Evolutionary conservation across 2,797 vertebrate species (phyloP), one percentile per base, ranked within the genome.

Genomic region (Coluber constrictor): DNA sequence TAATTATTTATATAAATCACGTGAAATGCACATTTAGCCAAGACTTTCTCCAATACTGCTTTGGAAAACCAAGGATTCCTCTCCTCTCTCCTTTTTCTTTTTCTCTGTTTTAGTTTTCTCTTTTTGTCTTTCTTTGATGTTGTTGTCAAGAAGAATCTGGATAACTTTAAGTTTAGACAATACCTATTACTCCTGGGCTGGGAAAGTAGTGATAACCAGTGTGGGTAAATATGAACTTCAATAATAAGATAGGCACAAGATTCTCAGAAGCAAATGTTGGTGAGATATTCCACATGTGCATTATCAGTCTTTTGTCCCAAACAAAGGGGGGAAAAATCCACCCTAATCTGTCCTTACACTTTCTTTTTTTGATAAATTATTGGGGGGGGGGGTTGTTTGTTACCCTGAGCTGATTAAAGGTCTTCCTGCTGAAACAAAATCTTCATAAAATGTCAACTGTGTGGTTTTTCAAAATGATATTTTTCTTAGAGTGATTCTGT

Each of bases 361-460:
- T 91, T 95, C 94, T 96, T 96, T 92, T 55, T 93, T 88, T 89
- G 95, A 95, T 94, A 96, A 94, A 95, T 93, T 88, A 91, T 70
- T 96, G 37, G 86, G 37, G 37, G 37, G 37, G 86, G 37, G 37
- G 37, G 37, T 92, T 95, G 93, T 51, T 37, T 96, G 94, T 94
- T 55, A 89, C 90, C 94, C 92, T 47, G 37, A 0, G 0, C 94
- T 96, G 97, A 97, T 97, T 95, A 96, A 96, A 95, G 89, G 90
- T 94, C 90, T 97, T 97, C 96, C 96, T 96, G 96, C 94, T 97
- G 93, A 95, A 97, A 96, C 90, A 95, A 93, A 94, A 92, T 95
- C 93, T 91, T 92, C 86, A 95, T 92, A 94, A 93, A 37, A 95
- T 66, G 86, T 9, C 56, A 0, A 0, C 55, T 94, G 87, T 95